Conservation (phyloP, 1,140 invertebrate genomes). For the Portunus trituberculatus region DNA sequence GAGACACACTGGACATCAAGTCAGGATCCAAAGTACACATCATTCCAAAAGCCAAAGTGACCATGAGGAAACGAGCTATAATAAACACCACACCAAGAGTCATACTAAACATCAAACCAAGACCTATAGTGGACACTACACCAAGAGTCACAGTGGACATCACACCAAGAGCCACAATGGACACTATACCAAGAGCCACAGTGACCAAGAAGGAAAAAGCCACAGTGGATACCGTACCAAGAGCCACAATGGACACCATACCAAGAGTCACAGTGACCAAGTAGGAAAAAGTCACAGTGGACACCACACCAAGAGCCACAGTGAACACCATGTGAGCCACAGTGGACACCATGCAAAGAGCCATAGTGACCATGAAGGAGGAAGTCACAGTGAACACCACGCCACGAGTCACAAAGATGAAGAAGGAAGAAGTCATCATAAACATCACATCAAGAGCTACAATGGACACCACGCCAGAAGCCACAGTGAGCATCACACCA, state of each 20-base stretch:
- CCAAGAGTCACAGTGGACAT: not conserved
- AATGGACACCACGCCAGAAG: not conserved
- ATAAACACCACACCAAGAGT: not conserved
- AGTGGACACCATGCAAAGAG: not conserved
- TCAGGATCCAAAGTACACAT: not conserved
- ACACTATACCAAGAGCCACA: not conserved
- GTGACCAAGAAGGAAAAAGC: not conserved
- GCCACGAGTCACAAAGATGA: too few species aligned
- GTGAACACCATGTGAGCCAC: not conserved
- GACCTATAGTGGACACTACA: not conserved
- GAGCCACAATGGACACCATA: too few species aligned
- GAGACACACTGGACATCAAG: not conserved
- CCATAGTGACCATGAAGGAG: too few species aligned
- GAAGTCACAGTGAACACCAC: too few species aligned
- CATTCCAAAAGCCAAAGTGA: not conserved
- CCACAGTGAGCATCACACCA: not conserved
- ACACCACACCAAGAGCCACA: not conserved
- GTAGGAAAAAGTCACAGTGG: too few species aligned
- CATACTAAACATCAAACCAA: not conserved
- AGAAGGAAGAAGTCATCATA: too few species aligned
- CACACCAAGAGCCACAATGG: not conserved
- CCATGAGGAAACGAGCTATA: not conserved
- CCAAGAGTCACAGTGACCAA: too few species aligned
- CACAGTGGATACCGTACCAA: not conserved
- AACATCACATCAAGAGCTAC: not conserved